Percentiles rank a stretch among this genome's conserved stretches.
Conservation (phyloP, 2,797 vertebrate species). For the Artibeus jamaicensis region DNA sequence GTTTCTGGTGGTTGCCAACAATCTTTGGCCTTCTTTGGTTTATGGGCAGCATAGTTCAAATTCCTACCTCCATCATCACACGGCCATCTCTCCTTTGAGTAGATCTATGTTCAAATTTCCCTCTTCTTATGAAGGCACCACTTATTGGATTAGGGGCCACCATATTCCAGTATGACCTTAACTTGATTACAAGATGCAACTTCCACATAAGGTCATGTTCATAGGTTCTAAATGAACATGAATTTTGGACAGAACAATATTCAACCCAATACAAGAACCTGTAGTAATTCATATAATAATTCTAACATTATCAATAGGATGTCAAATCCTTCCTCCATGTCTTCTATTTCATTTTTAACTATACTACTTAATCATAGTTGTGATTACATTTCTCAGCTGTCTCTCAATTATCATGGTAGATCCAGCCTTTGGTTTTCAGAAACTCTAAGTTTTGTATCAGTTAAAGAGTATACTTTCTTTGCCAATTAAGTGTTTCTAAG, state of each 20-base stretch:
- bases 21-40: not conserved
- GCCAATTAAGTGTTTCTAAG: not conserved
- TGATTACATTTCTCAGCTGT: constrained; percentile 32
- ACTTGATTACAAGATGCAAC: not conserved
- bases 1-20: not conserved
- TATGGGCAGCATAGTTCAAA: not conserved
- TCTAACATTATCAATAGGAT: constrained; percentile 16
- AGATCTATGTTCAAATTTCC: not conserved
- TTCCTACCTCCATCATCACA: not conserved
- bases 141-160: not conserved
- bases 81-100: not conserved
- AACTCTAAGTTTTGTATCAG: constrained; percentile 1
- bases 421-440: not conserved
- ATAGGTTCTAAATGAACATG: not conserved
- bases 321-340: not conserved
- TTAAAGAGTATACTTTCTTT: not conserved
- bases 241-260: not conserved
- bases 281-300: not conserved
- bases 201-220: not conserved
- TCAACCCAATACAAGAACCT: not conserved
- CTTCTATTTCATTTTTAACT: constrained; percentile 37
- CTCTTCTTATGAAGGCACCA: not conserved
- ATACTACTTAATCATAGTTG: constrained; percentile 1
- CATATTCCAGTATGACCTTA: not conserved
- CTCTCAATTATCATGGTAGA: not conserved